Evolutionary conservation across 1,140 invertebrate genomes (phyloP), one percentile per base, ranked within the genome.

Genomic region (Hirudo medicinalis): DNA sequence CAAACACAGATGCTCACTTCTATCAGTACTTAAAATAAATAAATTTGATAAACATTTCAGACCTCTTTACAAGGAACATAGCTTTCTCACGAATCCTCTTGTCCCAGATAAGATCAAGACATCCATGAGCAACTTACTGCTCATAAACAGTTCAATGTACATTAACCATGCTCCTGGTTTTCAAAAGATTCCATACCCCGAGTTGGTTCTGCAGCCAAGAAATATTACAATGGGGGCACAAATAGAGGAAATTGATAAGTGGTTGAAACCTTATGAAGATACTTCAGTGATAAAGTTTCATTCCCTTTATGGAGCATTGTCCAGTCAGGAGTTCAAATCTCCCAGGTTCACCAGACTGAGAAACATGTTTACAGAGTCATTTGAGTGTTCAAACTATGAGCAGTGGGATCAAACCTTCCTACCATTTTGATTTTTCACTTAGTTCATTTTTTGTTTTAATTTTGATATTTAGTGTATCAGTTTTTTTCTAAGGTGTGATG

Each of bases 321-420:
- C 72, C 22, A 53, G 54, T 19, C 57, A 67, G 53, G 20, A 49
- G 19, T 15, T 53, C 36, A 2, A 20, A 29, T 36, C 43, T 11
- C 11, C n/a, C n/a, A 70, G 69, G 25, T 54, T 54, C 22, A 70
- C n/a, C 36, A 49, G 22, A n/a, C 49, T 72, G n/a, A 15, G 36
- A 49, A 40, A 19, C 6, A n/a, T 20, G 19, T 32, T 43, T 40
- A 40, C 40, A 15, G 54, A 70, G 19, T 43, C 67, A 40, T 72
- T 72, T 40, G 49, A 69, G n/a, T 72, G 72, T 60, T 40, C 72
- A 63, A 43, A 22, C 22, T 72, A 72, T 69, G 72, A 72, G 40
- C 72, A 72, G 68, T 72, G 72, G 72, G 67, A 70, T n/a, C 4
- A 70, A 70, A 70, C 22, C 25, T 36, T 53, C n/a, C 29, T 70